Conservation (phyloP, 2,888 invertebrate species). For the Luperina nickerlii region DNA sequence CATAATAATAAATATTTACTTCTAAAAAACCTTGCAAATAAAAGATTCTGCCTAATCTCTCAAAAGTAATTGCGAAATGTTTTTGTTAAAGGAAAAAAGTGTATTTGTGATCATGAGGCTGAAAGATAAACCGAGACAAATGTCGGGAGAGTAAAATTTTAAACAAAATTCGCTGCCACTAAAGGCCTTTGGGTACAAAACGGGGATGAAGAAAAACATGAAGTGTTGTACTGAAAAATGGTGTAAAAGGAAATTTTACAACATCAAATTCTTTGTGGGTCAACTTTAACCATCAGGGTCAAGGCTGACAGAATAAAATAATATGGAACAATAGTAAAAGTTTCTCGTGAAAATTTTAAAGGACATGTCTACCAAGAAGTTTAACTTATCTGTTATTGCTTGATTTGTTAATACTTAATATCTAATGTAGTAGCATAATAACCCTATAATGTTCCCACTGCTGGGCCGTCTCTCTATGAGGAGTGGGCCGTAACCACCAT, state of each 20-base stretch:
- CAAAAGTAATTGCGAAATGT: slow-evolving; percentile 57
- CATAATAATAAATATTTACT: slow-evolving; percentile 41
- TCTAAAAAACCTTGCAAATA: slow-evolving; percentile 45
- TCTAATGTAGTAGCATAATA: no score
- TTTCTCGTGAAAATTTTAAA: neutral
- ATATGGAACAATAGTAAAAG: neutral
- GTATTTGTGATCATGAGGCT: slow-evolving; percentile 50
- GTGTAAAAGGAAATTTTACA: neutral
- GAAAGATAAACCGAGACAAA: slow-evolving; percentile 46
- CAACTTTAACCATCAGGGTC: neutral
- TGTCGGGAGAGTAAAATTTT: slow-evolving; percentile 33
- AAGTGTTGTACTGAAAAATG: slow-evolving; percentile 23
- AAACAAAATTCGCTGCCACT: slow-evolving; percentile 28
- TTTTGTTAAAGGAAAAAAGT: slow-evolving; percentile 43
- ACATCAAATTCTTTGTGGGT: neutral
- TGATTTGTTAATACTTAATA: no score
- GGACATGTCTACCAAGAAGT: neutral
- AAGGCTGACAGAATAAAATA: neutral
- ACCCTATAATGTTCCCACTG: no score
- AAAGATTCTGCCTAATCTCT: slow-evolving; percentile 42
- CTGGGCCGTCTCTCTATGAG: no score
- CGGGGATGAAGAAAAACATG: slow-evolving; percentile 34
- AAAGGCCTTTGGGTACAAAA: slow-evolving; percentile 26
- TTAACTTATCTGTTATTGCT: no score
- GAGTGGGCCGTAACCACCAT: no score